A percentile compares a stretch with the other conserved stretches of the same genome.
phyloP scores from a whole-genome alignment of 1,140 invertebrate species.

The Brachionus rotundiformis region DNA sequence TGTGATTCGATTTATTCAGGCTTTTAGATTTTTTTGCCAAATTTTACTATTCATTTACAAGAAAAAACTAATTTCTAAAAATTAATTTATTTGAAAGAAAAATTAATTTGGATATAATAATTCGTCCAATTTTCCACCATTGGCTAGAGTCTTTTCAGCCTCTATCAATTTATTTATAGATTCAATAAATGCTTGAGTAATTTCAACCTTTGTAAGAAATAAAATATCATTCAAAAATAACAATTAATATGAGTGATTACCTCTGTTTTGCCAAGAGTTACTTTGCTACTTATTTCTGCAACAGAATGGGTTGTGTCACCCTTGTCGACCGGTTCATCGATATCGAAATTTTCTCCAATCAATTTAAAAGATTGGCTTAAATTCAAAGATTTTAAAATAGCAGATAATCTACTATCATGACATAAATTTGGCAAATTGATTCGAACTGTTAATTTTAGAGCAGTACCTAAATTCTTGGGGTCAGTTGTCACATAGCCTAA shows the following conservation, averaged over 20 bases:
- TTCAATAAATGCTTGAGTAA: conserved; percentile 40
- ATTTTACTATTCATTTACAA: not conserved
- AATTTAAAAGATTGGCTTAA: conserved; percentile 35
- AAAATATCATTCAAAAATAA: not conserved
- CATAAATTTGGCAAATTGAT: conserved; percentile 21
- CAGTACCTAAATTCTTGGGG: conserved; percentile 34
- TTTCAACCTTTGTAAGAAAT: conserved; percentile 44
- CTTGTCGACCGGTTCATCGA: not conserved
- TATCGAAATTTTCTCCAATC: conserved; percentile 14
- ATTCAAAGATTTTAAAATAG: conserved; percentile 17
- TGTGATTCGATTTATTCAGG: not conserved
- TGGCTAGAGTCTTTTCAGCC: conserved; percentile 1
- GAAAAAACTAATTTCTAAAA: not conserved
- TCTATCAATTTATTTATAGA: conserved; percentile 49
- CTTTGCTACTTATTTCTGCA: conserved; percentile 10
- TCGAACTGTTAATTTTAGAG: conserved; percentile 9
- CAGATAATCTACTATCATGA: conserved; percentile 20
- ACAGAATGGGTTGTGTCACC: not conserved
- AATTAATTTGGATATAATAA: conserved; percentile 41
- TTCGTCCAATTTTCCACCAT: conserved; percentile 12
- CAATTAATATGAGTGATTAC: not conserved
- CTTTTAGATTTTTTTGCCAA: not conserved
- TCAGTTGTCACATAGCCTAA: conserved; percentile 49
- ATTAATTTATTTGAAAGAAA: not conserved
- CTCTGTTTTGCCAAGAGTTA: conserved; percentile 30